These are phyloP conservation scores for Adelphocoris suturalis DNA, from an alignment of 2,888 invertebrate genomes.

Conservation along the genomic window DNA sequence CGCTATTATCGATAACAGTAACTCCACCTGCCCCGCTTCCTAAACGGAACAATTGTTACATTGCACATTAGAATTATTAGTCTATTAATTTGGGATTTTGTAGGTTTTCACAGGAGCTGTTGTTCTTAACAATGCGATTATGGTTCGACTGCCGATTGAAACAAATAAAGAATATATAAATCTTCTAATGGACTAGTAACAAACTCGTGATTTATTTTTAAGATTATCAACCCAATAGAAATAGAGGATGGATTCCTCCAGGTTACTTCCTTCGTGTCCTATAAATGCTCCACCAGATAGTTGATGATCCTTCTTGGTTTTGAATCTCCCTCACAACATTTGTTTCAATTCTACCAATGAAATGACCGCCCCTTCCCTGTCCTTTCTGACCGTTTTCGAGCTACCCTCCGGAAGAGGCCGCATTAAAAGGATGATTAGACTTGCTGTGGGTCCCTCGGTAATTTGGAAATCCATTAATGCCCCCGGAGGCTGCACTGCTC, in stretches of 20 bases:
- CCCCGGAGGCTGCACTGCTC: background rate
- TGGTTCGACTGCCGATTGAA: too few species aligned
- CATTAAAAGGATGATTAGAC: constrained; percentile 39
- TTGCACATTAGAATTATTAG: too few species aligned
- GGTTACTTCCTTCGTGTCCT: constrained; percentile 15
- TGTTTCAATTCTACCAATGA: constrained; percentile 35
- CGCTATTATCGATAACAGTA: too few species aligned
- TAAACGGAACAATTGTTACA: too few species aligned
- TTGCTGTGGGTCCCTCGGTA: constrained; percentile 29
- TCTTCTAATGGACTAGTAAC: too few species aligned
- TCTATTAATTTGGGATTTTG: too few species aligned
- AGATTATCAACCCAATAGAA: background rate
- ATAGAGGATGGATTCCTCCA: background rate
- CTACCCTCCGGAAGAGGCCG: background rate
- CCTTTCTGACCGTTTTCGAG: background rate
- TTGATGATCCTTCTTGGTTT: constrained; percentile 16
- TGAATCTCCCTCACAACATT: constrained; percentile 28
- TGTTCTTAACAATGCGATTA: too few species aligned
- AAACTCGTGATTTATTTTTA: background rate
- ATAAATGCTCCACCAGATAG: background rate
- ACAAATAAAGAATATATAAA: too few species aligned
- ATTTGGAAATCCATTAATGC: constrained; percentile 45
- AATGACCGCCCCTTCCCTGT: background rate
- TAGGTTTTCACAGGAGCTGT: too few species aligned
- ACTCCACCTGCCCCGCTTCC: too few species aligned